A percentile compares a stretch with the other conserved stretches of the same genome.
Evolutionary conservation across 2,113 vertebrate genomes (phyloP).

Genomic region (Saccopteryx leptura): DNA sequence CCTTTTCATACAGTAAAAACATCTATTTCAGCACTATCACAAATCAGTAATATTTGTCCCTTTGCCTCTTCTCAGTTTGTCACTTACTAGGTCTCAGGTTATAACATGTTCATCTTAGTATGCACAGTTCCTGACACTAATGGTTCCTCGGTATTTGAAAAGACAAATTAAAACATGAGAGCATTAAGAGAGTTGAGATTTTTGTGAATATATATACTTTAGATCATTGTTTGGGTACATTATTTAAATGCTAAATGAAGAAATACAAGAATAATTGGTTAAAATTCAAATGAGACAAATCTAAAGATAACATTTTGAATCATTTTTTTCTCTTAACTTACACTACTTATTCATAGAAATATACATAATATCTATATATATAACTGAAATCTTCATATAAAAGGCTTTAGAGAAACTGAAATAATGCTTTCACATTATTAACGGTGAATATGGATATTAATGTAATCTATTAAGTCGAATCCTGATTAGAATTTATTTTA

Average conservation of each 20-base stretch:
- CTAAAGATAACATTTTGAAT: not conserved
- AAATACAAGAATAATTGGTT: not conserved
- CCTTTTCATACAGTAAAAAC: not conserved
- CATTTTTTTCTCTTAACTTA: not conserved
- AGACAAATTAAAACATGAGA: not conserved
- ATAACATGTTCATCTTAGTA: not conserved
- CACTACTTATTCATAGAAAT: not conserved
- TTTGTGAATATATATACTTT: not conserved
- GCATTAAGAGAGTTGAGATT: not conserved
- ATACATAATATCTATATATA: not conserved
- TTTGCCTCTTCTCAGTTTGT: not conserved
- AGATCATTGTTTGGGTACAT: not conserved
- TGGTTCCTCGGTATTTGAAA: not conserved
- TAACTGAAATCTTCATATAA: constrained; percentile 39
- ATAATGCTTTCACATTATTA: constrained; percentile 20
- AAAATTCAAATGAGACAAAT: constrained; percentile 32
- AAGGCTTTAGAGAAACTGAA: not conserved
- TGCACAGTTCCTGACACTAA: not conserved
- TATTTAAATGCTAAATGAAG: not conserved
- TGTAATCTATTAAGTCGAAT: constrained; percentile 45
- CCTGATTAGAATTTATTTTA: constrained; percentile 66
- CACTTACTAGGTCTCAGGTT: not conserved
- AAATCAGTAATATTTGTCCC: not conserved
- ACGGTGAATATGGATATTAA: constrained; percentile 42
- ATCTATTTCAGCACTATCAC: not conserved